phyloP scores from a whole-genome alignment of 2,888 invertebrate species.

The Operophtera brumata region DNA sequence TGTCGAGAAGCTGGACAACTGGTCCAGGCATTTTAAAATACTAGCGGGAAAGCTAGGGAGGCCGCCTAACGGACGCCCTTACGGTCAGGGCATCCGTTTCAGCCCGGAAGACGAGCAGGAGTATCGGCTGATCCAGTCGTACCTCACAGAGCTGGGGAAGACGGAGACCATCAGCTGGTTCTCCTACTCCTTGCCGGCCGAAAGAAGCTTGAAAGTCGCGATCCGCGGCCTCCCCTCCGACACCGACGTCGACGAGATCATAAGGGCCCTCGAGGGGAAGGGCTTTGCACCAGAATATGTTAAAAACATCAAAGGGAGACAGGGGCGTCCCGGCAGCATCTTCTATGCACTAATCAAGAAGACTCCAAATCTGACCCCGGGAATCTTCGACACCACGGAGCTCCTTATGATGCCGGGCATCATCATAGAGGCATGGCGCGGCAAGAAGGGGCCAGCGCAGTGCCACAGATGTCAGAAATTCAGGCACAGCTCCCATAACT shows the following conservation, averaged over 20 bases:
- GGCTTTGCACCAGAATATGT: no score
- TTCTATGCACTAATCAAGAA: slow-evolving; percentile 21
- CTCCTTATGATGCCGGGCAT: background rate
- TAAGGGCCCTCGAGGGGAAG: no score
- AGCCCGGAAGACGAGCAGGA: background rate
- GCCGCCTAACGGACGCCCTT: slow-evolving; percentile 5
- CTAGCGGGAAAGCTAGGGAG: background rate
- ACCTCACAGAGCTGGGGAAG: background rate
- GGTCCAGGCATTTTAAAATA: no score
- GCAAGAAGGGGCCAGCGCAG: no score
- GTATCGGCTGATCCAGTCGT: background rate
- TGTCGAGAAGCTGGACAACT: no score
- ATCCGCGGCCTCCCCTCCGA: background rate
- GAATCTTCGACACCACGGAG: slow-evolving; percentile 22
- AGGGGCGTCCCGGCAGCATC: slow-evolving; percentile 23
- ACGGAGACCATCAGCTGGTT: background rate
- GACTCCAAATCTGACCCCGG: slow-evolving; percentile 15
- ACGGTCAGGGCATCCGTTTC: slow-evolving; percentile 2
- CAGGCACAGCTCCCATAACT: slow-evolving; percentile 26
- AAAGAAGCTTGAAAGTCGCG: background rate
- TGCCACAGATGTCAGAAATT: no score
- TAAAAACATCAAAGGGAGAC: no score
- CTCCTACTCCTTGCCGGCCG: background rate
- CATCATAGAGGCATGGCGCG: no score
- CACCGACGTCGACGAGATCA: background rate